A percentile compares a stretch with the other conserved stretches of the same genome.
Evolutionary conservation across 2,797 vertebrate genomes (phyloP).

Genomic region (Brotula barbata): DNA sequence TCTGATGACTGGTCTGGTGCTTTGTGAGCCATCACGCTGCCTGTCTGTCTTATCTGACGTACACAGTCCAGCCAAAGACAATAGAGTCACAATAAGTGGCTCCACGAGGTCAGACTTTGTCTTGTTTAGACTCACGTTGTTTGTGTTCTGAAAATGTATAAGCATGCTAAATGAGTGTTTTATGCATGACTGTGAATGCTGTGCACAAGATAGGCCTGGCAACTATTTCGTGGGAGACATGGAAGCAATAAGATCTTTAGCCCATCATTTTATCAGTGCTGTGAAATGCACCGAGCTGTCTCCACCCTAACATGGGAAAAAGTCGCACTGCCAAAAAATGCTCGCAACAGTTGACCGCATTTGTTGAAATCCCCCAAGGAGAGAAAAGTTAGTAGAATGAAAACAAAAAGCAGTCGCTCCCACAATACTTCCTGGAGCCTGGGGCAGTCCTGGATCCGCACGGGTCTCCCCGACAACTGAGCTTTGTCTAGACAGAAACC

Average conservation of each 20-base stretch:
- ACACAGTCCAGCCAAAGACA: constrained; percentile 46
- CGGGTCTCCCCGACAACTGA: constrained; percentile 69
- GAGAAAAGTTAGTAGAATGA: constrained; percentile 50
- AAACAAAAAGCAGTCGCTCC: constrained; percentile 43
- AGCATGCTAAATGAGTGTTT: not conserved
- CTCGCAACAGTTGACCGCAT: constrained; percentile 40
- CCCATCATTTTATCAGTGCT: constrained; percentile 38
- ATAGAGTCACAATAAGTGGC: constrained; percentile 31
- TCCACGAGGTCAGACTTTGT: constrained; percentile 1
- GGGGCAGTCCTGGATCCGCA: constrained; percentile 62
- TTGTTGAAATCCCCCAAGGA: constrained; percentile 59
- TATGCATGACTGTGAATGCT: constrained; percentile 13
- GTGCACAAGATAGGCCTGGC: constrained; percentile 38
- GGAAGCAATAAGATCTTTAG: constrained; percentile 44
- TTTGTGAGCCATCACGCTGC: constrained; percentile 26
- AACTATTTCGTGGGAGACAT: constrained; percentile 60
- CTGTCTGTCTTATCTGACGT: constrained; percentile 49
- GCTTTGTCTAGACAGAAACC: constrained; percentile 78
- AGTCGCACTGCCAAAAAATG: constrained; percentile 45
- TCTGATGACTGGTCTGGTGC: constrained; percentile 42
- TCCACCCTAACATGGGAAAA: constrained; percentile 69
- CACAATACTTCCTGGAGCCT: constrained; percentile 68
- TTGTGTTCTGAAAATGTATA: constrained; percentile 6
- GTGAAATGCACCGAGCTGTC: constrained; percentile 49
- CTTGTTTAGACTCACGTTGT: constrained; percentile 18